phyloP scores from a whole-genome alignment of 92 coral and sea anemone species.

The Micromussa lordhowensis region DNA sequence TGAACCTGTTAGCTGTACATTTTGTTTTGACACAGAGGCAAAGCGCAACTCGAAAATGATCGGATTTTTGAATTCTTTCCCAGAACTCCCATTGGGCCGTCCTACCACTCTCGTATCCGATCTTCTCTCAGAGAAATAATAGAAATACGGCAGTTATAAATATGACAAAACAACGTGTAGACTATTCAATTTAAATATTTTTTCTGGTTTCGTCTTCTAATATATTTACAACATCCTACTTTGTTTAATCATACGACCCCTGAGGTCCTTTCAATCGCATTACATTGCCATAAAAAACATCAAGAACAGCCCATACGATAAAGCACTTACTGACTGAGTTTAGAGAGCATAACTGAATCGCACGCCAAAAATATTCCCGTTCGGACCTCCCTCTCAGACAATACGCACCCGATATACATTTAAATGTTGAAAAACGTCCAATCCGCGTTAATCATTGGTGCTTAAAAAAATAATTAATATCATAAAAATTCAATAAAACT shows the following conservation, averaged over 20 bases:
- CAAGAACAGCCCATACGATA: background rate
- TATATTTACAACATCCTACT: background rate
- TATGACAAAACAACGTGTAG: no score
- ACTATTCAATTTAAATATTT: no score
- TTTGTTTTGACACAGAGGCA: no score
- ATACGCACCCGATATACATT: background rate
- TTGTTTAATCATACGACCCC: background rate
- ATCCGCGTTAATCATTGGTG: background rate
- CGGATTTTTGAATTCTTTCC: no score
- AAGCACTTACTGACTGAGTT: background rate
- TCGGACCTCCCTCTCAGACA: background rate
- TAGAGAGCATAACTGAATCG: background rate
- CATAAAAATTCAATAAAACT: background rate
- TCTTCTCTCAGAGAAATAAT: no score
- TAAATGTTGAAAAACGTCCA: background rate
- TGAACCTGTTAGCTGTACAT: no score
- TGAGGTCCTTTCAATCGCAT: background rate
- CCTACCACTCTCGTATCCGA: no score
- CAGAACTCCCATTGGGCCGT: no score
- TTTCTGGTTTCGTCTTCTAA: background rate
- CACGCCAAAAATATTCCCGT: background rate
- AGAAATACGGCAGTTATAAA: no score
- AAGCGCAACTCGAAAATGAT: no score
- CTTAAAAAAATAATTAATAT: background rate
- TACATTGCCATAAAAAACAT: background rate